Evolutionary conservation across 2,888 invertebrate species (phyloP), one percentile per base, ranked within the genome.

Genomic region (Troides oblongomaculatus): DNA sequence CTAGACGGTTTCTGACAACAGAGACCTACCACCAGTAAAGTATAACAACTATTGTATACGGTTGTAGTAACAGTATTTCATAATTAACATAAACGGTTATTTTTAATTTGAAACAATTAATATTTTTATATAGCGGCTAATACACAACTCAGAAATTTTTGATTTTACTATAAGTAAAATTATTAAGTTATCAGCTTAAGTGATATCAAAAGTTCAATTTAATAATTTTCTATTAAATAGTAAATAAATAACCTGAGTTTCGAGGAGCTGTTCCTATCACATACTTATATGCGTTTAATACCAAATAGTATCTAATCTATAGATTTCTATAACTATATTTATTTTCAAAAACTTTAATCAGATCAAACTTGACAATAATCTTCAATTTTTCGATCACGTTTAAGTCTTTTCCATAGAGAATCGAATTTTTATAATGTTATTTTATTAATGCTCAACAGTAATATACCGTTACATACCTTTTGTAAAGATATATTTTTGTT

Each of bases 351-450:
- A 53, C 5, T 53, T 53, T 53, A n/a, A n/a, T 53, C 6, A n/a
- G 1, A 53, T 50, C 10, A 53, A 6, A 5, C 46, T 46, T 53
- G n/a, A 53, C 10, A 53, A 53, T 53, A n/a, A 53, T 53, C 53
- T 14, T 14, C 12, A 53, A n/a, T 6, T 53, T 53, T 18, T 53
- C n/a, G n/a, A 63, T 59, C 70, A 63, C 77, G 77, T 78, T 77
- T 75, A 78, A 74, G 76, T 78, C 77, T 78, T 78, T 78, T 75
- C 68, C 72, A 78, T 71, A 72, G 64, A 67, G 53, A 39, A 50
- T 53, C 6, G 4, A 53, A 1, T 53, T 53, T 53, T n/a, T n/a
- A 53, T 53, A 0, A n/a, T 1, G n/a, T n/a, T 50, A 53, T n/a
- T 53, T n/a, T n/a, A 5, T 53, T 53, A 53, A 5, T 18, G 53